Evolutionary conservation across 1,140 invertebrate species (phyloP), one percentile per base, ranked within the genome.

Genomic region (Whitmania pigra): DNA sequence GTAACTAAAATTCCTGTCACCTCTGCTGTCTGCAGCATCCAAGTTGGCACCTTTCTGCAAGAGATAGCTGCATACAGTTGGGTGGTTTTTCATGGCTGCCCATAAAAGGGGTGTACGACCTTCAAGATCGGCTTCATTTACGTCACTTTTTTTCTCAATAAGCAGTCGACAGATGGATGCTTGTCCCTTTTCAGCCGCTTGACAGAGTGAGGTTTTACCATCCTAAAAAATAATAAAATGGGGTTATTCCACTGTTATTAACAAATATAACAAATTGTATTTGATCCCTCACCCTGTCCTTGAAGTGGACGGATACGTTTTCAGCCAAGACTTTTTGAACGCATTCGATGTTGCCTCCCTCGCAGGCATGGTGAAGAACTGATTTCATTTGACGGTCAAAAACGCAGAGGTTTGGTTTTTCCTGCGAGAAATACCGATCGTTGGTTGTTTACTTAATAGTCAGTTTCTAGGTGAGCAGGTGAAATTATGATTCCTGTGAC

Each of bases 341-440:
- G 78, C 79, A 80, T 31, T 77, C 73, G 17, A 77, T 72, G 71
- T 79, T 75, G 13, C 76, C 76, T n/a, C 78, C 76, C 54, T 77
- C 76, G 74, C 79, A 79, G 7, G 80, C 79, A 76, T 80, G 79
- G 66, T 81, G 80, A 40, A 81, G 71, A 22, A 78, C 76, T 40
- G 79, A 70, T 29, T 49, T 25, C 20, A 25, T n/a, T 49, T 53
- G n/a, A 49, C 53, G 40, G n/a, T 70, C 69, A 20, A 70, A 36
- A 2, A 22, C 18, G 22, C 31, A 9, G 20, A 70, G 31, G 53
- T 70, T 49, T 53, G 69, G 57, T 31, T 63, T 63, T 63, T 63
- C 6, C 57, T 63, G 43, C 2, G 13, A 17, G 43, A 49, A 15
- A 11, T 6, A 36, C 6, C 31, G 31, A 36, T 3, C 6, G 31